A percentile compares a stretch with the other conserved stretches of the same genome.
Evolutionary conservation across 2,797 vertebrate species (phyloP).

Genomic region (Gila robusta): DNA sequence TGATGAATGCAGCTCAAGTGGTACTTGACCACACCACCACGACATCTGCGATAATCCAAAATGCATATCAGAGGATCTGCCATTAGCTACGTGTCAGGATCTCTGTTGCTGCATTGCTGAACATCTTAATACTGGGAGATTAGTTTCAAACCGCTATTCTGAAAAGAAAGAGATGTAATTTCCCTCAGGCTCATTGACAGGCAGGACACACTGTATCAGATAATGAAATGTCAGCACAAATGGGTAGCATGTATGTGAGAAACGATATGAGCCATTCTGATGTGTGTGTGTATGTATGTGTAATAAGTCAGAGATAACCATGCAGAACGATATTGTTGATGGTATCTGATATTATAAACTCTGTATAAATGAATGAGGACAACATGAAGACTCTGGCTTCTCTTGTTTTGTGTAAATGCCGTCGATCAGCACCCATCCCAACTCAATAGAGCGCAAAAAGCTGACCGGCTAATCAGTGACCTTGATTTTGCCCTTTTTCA

Average conservation of each 20-base stretch:
- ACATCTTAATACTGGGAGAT: slow-evolving; percentile 40
- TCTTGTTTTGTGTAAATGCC: background rate
- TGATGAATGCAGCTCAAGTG: slow-evolving; percentile 2
- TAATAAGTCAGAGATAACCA: background rate
- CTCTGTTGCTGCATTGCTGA: background rate
- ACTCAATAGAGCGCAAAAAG: background rate
- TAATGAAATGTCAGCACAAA: slow-evolving; percentile 55
- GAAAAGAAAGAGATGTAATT: slow-evolving; percentile 49
- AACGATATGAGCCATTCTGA: slow-evolving; percentile 8
- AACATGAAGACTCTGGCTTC: slow-evolving; percentile 4
- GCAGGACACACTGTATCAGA: slow-evolving; percentile 38
- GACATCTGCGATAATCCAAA: background rate
- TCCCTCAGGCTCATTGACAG: slow-evolving; percentile 38
- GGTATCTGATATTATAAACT: slow-evolving; percentile 24
- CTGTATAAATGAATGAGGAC: background rate
- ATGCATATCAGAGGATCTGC: slow-evolving; percentile 23
- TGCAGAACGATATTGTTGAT: slow-evolving; percentile 17
- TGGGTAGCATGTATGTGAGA: slow-evolving; percentile 3
- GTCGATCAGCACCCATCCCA: background rate
- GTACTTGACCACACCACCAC: background rate
- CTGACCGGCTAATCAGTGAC: background rate
- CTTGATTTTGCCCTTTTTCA: background rate
- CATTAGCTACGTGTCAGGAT: slow-evolving; percentile 25
- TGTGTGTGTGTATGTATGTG: background rate
- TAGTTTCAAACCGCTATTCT: slow-evolving; percentile 35